Conservation (phyloP, 2,797 vertebrate species). For the Ficedula albicollis region DNA sequence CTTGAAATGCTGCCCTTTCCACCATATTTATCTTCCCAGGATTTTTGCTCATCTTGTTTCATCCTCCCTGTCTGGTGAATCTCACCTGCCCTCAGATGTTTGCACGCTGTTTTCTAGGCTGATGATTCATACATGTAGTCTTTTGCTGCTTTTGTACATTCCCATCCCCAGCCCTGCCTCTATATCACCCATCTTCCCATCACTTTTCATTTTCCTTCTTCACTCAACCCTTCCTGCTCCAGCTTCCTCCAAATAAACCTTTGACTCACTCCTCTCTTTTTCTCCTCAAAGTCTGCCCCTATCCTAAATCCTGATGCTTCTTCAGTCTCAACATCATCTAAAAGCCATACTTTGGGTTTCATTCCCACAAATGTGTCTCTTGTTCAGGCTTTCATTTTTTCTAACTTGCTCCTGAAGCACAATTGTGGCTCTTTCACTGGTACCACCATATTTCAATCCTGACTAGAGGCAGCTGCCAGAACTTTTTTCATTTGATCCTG, state of each 20-base stretch:
- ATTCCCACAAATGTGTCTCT: background rate
- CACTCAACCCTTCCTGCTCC: background rate
- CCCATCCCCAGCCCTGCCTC: background rate
- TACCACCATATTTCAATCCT: background rate
- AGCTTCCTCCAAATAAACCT: background rate
- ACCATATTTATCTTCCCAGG: background rate
- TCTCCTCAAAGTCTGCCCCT: background rate
- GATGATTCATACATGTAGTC: background rate
- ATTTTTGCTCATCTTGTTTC: background rate
- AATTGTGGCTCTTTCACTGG: background rate
- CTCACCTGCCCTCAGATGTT: background rate
- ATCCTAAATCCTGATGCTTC: background rate
- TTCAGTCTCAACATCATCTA: background rate
- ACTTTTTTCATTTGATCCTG: background rate
- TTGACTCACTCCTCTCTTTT: background rate
- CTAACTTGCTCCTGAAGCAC: background rate
- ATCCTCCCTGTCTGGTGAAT: background rate
- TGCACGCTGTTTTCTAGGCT: background rate
- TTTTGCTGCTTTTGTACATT: background rate
- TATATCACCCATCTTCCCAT: background rate
- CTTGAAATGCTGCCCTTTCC: conserved; percentile 8
- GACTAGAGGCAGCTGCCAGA: background rate
- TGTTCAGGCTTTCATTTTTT: background rate
- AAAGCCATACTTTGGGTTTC: background rate
- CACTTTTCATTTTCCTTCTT: background rate